phyloP scores from a whole-genome alignment of 2,797 vertebrate genomes.

The Typhlichthys subterraneus region DNA sequence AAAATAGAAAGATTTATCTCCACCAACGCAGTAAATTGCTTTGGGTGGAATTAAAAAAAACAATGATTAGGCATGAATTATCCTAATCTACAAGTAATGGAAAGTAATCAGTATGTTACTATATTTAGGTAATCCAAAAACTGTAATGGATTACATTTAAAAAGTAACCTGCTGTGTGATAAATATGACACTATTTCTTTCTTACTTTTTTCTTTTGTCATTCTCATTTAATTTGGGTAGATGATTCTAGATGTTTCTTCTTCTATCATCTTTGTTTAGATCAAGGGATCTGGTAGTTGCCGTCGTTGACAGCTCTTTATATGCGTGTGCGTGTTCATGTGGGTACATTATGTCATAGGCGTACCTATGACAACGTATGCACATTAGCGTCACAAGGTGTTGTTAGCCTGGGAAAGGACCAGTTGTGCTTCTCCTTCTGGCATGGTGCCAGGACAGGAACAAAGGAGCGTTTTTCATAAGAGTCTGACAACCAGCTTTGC shows the following conservation, averaged over 20 bases:
- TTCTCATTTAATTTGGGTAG: background rate
- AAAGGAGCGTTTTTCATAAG: slow-evolving; percentile 53
- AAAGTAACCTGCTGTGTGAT: no score
- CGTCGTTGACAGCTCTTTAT: background rate
- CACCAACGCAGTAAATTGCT: no score
- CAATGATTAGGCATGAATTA: no score
- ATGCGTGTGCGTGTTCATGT: background rate
- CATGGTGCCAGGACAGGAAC: slow-evolving; percentile 47
- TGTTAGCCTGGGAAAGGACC: slow-evolving; percentile 49
- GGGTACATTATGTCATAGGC: background rate
- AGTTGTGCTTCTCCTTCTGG: slow-evolving; percentile 45
- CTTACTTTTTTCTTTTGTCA: no score
- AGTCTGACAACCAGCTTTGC: slow-evolving; percentile 23
- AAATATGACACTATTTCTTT: no score
- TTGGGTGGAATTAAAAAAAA: no score
- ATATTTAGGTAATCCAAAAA: no score
- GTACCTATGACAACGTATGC: background rate
- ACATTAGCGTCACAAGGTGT: background rate
- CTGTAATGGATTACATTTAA: no score
- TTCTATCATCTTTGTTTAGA: background rate
- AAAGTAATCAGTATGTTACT: no score
- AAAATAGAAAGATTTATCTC: no score
- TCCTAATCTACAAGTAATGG: no score
- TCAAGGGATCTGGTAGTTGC: background rate
- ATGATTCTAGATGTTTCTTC: background rate